phyloP scores from a whole-genome alignment of 2,113 vertebrate genomes.

The Thymallus thymallus region DNA sequence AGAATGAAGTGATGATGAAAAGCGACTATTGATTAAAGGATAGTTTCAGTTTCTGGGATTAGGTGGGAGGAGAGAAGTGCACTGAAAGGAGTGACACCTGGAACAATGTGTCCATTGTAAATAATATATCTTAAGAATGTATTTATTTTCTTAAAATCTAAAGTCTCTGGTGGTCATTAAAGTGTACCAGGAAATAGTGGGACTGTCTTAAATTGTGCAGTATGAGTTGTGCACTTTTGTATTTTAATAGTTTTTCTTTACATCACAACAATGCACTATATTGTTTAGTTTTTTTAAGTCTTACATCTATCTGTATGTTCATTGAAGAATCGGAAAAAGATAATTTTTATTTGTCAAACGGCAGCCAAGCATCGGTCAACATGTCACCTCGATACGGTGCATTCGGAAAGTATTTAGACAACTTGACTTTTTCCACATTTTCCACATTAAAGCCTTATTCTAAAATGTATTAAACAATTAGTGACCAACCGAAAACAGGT shows the following conservation, averaged over 20 bases:
- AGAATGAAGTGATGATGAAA: not conserved
- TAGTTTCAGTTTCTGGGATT: not conserved
- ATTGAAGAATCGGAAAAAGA: not conserved
- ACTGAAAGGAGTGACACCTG: not conserved
- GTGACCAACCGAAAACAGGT: no score
- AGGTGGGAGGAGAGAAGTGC: not conserved
- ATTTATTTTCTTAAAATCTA: conserved; percentile 54
- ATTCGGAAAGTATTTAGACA: no score
- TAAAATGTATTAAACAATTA: no score
- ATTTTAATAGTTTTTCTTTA: not conserved
- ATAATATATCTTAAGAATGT: conserved; percentile 33
- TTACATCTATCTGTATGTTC: not conserved
- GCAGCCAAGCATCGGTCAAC: no score
- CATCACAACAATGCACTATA: conserved; percentile 2
- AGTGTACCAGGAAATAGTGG: conserved; percentile 1
- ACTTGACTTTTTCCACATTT: no score
- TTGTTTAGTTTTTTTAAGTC: not conserved
- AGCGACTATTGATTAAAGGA: not conserved
- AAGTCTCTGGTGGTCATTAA: not conserved
- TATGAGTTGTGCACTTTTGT: not conserved
- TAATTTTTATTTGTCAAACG: not conserved
- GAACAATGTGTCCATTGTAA: conserved; percentile 36
- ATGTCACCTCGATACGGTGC: no score
- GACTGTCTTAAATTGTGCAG: not conserved
- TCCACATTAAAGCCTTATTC: no score